Evolutionary conservation across 2,113 vertebrate genomes (phyloP).

Genomic region (Leptosomus discolor): DNA sequence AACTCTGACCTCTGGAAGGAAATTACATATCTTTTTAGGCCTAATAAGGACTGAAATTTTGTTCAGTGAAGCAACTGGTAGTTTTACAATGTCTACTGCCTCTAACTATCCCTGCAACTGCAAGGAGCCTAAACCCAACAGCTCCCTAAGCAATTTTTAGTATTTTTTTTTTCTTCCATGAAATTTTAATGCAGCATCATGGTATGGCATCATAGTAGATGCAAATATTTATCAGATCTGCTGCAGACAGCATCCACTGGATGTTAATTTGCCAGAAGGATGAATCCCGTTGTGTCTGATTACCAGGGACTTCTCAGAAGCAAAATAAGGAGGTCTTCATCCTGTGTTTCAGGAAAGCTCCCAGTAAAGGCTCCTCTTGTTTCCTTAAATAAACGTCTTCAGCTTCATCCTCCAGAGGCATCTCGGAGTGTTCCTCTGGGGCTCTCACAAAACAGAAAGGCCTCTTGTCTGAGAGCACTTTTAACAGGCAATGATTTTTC

Average conservation of each 20-base stretch:
- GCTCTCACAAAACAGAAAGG: background rate
- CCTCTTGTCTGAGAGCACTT: background rate
- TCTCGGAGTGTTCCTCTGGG: background rate
- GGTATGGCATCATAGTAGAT: background rate
- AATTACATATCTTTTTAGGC: background rate
- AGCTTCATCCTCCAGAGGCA: background rate
- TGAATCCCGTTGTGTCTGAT: background rate
- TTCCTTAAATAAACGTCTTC: background rate
- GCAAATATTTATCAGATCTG: background rate
- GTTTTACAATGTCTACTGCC: background rate
- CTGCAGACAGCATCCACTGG: background rate
- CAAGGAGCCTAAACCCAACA: background rate
- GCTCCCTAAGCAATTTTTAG: background rate
- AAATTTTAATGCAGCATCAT: conserved; percentile 4
- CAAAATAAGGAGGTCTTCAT: background rate
- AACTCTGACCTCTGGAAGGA: background rate
- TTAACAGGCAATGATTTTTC: background rate
- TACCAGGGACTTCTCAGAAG: background rate
- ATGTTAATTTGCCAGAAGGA: background rate
- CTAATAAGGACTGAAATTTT: background rate
- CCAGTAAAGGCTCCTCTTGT: background rate
- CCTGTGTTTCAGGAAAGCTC: background rate
- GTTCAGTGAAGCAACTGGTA: background rate
- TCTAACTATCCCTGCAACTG: background rate
- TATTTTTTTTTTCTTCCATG: background rate